Evolutionary conservation across 2,797 vertebrate genomes (phyloP).

Genomic region (Gymnoscopelus braueri): DNA sequence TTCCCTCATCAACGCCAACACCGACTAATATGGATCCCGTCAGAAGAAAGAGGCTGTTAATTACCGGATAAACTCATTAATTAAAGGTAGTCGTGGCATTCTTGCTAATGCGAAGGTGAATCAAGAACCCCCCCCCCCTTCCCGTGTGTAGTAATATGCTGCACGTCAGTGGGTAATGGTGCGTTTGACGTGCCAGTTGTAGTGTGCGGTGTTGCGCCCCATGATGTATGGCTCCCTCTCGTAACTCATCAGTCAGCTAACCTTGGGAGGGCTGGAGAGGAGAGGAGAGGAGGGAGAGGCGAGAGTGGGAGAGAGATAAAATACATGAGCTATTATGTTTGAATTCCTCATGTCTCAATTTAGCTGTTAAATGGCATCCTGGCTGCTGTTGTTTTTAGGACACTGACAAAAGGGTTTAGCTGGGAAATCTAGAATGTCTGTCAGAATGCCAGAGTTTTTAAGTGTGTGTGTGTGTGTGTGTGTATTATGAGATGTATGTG

Average conservation of each 20-base stretch:
- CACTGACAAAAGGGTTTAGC: constrained; percentile 48
- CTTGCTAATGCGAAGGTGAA: constrained; percentile 63
- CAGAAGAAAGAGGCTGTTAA: constrained; percentile 16
- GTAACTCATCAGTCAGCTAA: constrained; percentile 72
- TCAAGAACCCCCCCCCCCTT: constrained; percentile 26
- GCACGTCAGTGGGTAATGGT: constrained; percentile 59
- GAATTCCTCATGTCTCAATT: constrained; percentile 68
- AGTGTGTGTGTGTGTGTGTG: neutral
- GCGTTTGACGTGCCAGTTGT: constrained; percentile 54
- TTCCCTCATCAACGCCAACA: neutral
- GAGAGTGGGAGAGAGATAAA: constrained; percentile 65
- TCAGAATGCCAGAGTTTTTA: constrained; percentile 41
- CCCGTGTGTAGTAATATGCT: constrained; percentile 54
- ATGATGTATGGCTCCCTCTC: constrained; percentile 61
- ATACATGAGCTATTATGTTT: constrained; percentile 65
- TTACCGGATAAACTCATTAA: constrained; percentile 39
- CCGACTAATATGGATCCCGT: neutral
- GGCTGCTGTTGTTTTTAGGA: constrained; percentile 44
- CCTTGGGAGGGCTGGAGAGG: constrained; percentile 53
- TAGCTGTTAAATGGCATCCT: constrained; percentile 59
- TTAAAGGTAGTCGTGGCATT: constrained; percentile 28
- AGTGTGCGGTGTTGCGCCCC: constrained; percentile 48
- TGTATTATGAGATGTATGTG: too few relatives aligned
- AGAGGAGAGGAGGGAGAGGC: neutral
- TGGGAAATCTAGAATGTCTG: constrained; percentile 49